Evolutionary conservation across 2,797 vertebrate species (phyloP).

Genomic region (Serranus cabrilla): DNA sequence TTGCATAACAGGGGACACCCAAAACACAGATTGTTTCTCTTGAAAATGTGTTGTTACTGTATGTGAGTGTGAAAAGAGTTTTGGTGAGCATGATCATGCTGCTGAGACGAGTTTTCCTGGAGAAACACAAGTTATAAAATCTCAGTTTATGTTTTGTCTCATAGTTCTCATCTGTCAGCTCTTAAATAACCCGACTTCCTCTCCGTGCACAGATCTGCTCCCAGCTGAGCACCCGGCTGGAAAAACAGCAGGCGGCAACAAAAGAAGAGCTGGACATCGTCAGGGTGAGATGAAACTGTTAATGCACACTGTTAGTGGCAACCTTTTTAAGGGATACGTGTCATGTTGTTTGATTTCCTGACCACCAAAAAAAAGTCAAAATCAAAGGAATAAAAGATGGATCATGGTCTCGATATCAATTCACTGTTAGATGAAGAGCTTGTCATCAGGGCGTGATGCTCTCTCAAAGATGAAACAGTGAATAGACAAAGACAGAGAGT

Average conservation of each 20-base stretch:
- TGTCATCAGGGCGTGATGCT: neutral
- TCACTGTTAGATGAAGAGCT: neutral
- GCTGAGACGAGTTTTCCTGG: neutral
- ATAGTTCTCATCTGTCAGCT: neutral
- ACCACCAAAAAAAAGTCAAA: neutral
- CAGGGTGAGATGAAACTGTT: slow-evolving; percentile 86
- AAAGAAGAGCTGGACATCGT: slow-evolving; percentile 97
- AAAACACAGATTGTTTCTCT: neutral
- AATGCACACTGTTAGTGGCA: neutral
- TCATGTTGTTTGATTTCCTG: neutral
- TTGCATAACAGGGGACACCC: neutral
- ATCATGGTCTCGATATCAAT: neutral
- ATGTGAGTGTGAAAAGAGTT: neutral
- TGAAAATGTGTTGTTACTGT: neutral
- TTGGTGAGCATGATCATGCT: neutral
- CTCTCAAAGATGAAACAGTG: neutral
- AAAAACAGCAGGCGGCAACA: slow-evolving; percentile 94
- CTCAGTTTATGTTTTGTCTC: neutral
- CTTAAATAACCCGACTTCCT: slow-evolving; percentile 4
- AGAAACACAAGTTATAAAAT: neutral
- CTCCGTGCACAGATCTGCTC: slow-evolving; percentile 92
- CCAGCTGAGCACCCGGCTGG: slow-evolving; percentile 95
- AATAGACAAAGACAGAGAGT: neutral
- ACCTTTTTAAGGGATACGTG: too few relatives aligned
- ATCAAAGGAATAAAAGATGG: slow-evolving; percentile 1